These are phyloP conservation scores for Onthophagus sagittarius DNA, from an alignment of 2,888 invertebrate genomes.

Conservation along the genomic window DNA sequence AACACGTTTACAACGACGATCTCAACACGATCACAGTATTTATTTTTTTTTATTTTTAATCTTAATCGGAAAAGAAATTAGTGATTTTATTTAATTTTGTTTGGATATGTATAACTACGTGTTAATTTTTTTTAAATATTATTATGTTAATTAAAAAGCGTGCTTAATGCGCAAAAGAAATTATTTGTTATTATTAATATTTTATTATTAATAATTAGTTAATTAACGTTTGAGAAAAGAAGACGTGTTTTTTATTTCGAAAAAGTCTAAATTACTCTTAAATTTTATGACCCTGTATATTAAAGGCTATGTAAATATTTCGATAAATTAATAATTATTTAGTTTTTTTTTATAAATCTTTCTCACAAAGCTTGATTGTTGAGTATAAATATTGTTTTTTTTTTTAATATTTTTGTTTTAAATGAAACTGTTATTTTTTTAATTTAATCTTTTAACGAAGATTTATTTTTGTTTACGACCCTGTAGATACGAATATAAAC, in stretches of 20 bases:
- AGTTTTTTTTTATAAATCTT: neutral
- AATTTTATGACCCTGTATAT: conserved; percentile 50
- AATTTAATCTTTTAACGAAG: too few relatives aligned
- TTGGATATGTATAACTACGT: conserved; percentile 5
- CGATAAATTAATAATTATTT: neutral
- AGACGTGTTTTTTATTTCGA: neutral
- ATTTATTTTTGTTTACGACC: too few relatives aligned
- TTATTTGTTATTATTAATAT: neutral
- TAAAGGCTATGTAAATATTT: conserved; percentile 42
- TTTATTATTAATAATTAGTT: too few relatives aligned
- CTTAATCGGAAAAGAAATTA: neutral
- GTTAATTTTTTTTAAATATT: neutral
- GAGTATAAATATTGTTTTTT: neutral
- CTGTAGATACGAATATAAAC: too few relatives aligned
- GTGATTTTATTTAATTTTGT: neutral
- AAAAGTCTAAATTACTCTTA: conserved; percentile 20
- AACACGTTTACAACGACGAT: conserved; percentile 4
- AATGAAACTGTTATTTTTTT: too few relatives aligned
- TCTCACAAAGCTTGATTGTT: neutral
- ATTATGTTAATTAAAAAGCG: neutral
- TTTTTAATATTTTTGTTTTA: neutral
- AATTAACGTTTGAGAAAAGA: neutral
- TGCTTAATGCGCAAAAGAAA: neutral
- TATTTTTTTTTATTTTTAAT: neutral
- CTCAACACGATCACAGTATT: conserved; percentile 8